Evolutionary conservation across 35 echinoderm and acorn worm species (phyloP).

Genomic region (Apostichopus japonicus): DNA sequence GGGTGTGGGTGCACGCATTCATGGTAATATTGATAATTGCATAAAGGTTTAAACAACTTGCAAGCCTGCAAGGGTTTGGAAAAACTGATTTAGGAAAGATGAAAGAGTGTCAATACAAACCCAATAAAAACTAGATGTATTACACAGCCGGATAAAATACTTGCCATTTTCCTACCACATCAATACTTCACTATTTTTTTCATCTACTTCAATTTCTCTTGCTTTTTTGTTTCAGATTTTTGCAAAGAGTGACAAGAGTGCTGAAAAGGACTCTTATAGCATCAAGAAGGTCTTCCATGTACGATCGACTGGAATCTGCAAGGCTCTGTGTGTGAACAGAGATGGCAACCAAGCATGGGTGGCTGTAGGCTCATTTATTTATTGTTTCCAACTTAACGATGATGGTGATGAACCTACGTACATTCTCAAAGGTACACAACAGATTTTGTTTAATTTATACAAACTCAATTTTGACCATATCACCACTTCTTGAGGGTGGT

Average conservation of each 20-base stretch:
- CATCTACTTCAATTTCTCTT: neutral
- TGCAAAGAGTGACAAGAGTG: neutral
- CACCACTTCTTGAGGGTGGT: too few relatives aligned
- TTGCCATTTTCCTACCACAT: neutral
- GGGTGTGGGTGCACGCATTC: too few relatives aligned
- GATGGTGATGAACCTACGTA: conserved; percentile 5
- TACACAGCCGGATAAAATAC: too few relatives aligned
- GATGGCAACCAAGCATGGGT: conserved; percentile 31
- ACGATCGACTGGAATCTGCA: neutral
- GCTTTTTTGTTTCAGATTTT: conserved; percentile 33
- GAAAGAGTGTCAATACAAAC: too few relatives aligned
- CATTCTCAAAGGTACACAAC: conserved; percentile 9
- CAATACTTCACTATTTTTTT: neutral
- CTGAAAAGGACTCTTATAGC: neutral
- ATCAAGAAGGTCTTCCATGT: conserved; percentile 2
- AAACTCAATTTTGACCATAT: too few relatives aligned
- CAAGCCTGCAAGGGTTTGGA: too few relatives aligned
- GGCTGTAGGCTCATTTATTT: conserved; percentile 20
- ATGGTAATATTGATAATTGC: too few relatives aligned
- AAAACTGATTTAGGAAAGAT: too few relatives aligned
- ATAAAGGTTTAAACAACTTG: too few relatives aligned
- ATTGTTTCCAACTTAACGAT: conserved; percentile 20
- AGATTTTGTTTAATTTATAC: too few relatives aligned
- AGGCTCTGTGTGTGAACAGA: conserved; percentile 16
- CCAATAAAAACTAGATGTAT: too few relatives aligned